Conservation (phyloP, 2,888 invertebrate species). For the Orgyia antiqua region DNA sequence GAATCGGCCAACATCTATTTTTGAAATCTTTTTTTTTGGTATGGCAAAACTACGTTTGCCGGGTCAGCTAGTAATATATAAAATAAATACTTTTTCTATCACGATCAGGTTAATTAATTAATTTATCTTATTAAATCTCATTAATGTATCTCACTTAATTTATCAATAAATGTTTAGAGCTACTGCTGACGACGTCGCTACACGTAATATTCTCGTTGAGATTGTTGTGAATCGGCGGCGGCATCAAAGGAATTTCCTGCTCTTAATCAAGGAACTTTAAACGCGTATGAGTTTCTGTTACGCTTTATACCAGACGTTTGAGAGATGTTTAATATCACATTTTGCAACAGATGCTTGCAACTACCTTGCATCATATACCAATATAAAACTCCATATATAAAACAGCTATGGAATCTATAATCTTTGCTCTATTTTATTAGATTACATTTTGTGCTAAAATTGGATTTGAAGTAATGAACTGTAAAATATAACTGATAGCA, state of each 20-base stretch:
- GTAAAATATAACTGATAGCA: too few relatives aligned
- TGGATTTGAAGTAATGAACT: too few relatives aligned
- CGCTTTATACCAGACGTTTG: slow-evolving; percentile 36
- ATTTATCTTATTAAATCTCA: background rate
- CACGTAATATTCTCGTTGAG: slow-evolving; percentile 56
- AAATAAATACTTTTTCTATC: background rate
- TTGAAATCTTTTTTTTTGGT: too few relatives aligned
- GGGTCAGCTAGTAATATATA: background rate
- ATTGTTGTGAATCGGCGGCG: slow-evolving; percentile 56
- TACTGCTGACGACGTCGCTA: slow-evolving; percentile 43
- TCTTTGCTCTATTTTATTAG: too few relatives aligned
- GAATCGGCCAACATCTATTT: too few relatives aligned
- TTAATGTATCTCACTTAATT: background rate
- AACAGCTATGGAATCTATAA: too few relatives aligned
- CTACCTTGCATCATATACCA: too few relatives aligned
- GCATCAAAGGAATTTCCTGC: slow-evolving; percentile 71
- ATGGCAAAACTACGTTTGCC: slow-evolving; percentile 13
- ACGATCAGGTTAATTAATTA: background rate
- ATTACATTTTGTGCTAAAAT: too few relatives aligned
- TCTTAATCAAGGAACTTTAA: slow-evolving; percentile 56
- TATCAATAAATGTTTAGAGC: slow-evolving; percentile 19
- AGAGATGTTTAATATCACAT: slow-evolving; percentile 36
- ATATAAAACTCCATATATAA: too few relatives aligned
- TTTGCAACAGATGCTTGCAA: slow-evolving; percentile 17
- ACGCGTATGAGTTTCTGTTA: slow-evolving; percentile 47